Evolutionary conservation across 1,140 invertebrate genomes (phyloP).

Genomic region (Laodelphax striatellus): DNA sequence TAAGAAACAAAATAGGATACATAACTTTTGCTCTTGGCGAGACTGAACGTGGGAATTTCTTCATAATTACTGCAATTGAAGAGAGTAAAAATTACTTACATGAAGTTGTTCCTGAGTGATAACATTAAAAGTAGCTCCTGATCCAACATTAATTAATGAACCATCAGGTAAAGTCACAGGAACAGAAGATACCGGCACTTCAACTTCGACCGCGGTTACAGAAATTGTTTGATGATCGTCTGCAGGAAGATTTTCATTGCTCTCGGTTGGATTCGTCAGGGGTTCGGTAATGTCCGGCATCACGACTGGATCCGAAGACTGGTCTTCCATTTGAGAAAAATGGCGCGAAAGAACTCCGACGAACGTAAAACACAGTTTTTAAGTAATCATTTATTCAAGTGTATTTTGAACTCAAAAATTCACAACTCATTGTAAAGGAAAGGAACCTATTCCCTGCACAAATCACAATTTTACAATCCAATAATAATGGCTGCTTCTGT

Average conservation of each 20-base stretch:
- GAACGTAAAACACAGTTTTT: no score
- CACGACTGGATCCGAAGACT: constrained; percentile 50
- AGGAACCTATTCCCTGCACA: no score
- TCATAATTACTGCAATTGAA: no score
- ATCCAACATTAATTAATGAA: constrained; percentile 54
- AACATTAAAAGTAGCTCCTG: constrained; percentile 63
- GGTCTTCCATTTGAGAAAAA: constrained; percentile 37
- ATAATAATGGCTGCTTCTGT: no score
- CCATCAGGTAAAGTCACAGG: constrained; percentile 66
- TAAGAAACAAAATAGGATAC: no score
- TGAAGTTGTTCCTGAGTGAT: constrained; percentile 71
- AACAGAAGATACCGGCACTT: constrained; percentile 36
- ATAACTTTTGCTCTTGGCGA: no score
- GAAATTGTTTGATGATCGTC: constrained; percentile 19
- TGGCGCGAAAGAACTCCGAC: background rate
- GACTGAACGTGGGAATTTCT: no score
- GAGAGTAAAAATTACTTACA: constrained; percentile 24
- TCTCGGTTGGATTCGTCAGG: constrained; percentile 43
- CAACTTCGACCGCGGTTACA: constrained; percentile 27
- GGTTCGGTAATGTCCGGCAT: constrained; percentile 54
- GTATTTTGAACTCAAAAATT: no score
- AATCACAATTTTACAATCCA: no score
- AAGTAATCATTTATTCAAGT: no score
- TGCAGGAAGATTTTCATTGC: constrained; percentile 34
- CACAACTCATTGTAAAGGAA: no score